These are phyloP conservation scores for Cephus nigrinus DNA, from an alignment of 2,888 invertebrate genomes.

Conservation along the genomic window DNA sequence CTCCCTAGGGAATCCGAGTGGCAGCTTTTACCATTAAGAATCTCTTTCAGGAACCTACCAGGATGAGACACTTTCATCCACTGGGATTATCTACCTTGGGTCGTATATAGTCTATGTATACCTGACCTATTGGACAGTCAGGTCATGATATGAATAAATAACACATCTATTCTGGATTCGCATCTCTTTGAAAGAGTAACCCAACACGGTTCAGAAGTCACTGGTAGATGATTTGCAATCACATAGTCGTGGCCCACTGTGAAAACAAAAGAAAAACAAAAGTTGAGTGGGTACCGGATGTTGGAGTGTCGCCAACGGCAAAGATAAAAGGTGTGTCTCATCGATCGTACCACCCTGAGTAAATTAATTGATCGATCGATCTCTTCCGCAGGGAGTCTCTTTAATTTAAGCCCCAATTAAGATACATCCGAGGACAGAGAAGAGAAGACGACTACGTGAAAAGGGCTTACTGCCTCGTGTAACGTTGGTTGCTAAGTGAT, in stretches of 20 bases:
- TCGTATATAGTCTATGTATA: background rate
- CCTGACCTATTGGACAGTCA: background rate
- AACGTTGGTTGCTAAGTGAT: conserved; percentile 1
- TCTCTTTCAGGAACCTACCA: background rate
- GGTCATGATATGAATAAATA: background rate
- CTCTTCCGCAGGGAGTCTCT: background rate
- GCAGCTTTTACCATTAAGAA: background rate
- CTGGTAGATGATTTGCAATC: background rate
- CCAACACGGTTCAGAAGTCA: background rate
- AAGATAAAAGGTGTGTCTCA: background rate
- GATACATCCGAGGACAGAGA: background rate
- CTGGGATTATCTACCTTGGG: background rate
- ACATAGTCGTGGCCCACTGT: background rate
- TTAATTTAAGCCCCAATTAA: background rate
- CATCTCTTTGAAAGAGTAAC: background rate
- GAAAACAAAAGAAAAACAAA: background rate
- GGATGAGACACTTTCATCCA: background rate
- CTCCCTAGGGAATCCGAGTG: conserved; percentile 16
- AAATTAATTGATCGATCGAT: background rate
- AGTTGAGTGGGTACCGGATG: background rate
- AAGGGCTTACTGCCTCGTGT: background rate
- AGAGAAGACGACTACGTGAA: background rate
- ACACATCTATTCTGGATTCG: background rate
- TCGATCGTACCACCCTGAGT: background rate
- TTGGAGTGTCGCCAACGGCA: background rate